phyloP scores from a whole-genome alignment of 2,113 vertebrate species.

The Pardalotus punctatus region DNA sequence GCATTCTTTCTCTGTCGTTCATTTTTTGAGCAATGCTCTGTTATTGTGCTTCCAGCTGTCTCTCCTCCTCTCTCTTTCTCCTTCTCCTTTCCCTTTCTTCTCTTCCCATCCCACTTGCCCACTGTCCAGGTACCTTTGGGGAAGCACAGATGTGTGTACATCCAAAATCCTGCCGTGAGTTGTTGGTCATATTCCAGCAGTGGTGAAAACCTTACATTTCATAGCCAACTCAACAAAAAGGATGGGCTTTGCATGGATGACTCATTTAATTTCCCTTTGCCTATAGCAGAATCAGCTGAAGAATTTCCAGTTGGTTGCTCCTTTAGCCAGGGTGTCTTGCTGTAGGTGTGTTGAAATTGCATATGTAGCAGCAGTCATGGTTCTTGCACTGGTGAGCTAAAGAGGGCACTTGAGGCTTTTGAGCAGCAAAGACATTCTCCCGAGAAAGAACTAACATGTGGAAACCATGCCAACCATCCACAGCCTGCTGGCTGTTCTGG shows the following conservation, averaged over 20 bases:
- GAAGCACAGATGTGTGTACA: not conserved
- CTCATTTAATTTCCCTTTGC: not conserved
- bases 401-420: slow-evolving; percentile 35
- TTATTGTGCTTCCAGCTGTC: not conserved
- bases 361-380: not conserved
- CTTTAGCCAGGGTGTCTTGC: not conserved
- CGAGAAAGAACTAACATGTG: not conserved
- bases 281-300: not conserved
- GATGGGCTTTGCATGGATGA: not conserved
- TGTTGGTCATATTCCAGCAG: not conserved
- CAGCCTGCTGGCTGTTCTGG: not conserved
- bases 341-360: not conserved
- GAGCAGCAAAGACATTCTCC: not conserved
- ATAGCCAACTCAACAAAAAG: not conserved
- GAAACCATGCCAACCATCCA: slow-evolving; percentile 19
- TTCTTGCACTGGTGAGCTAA: not conserved
- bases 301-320: not conserved
- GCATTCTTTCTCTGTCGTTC: not conserved
- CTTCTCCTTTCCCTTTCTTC: not conserved
- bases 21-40: not conserved
- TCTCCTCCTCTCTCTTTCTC: not conserved
- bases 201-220: not conserved
- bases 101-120: not conserved
- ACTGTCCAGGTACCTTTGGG: not conserved
- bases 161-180: not conserved